These are phyloP conservation scores for Bovichtus diacanthus DNA, from an alignment of 2,797 vertebrate genomes.

Conservation along the genomic window DNA sequence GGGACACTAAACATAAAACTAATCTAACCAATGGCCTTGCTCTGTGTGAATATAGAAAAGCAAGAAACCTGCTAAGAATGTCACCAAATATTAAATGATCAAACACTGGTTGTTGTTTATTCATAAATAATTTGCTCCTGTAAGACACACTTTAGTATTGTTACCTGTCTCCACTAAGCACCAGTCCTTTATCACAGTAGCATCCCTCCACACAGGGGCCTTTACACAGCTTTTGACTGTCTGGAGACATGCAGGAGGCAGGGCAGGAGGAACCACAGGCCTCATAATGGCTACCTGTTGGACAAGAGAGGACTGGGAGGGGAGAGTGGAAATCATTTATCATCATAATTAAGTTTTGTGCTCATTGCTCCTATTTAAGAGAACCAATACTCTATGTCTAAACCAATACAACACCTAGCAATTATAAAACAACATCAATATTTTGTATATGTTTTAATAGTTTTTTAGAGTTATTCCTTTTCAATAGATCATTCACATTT, in stretches of 20 bases:
- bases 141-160: neutral
- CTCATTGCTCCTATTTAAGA: neutral
- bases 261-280: constrained; percentile 39
- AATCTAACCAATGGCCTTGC: too few relatives aligned
- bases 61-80: neutral
- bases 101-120: neutral
- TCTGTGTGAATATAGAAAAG: neutral
- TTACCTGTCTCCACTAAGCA: constrained; percentile 52
- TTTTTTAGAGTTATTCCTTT: too few relatives aligned
- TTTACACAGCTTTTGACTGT: constrained; percentile 10
- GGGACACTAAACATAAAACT: neutral
- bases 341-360: neutral
- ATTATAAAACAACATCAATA: neutral
- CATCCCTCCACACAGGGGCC: constrained; percentile 45
- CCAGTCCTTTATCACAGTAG: constrained; percentile 22
- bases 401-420: neutral
- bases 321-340: neutral
- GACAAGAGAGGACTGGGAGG: constrained; percentile 26
- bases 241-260: neutral
- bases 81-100: neutral
- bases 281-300: constrained; percentile 43
- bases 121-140: neutral
- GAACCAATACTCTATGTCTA: neutral
- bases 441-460: too few relatives aligned
- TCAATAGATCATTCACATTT: too few relatives aligned